Percentiles rank a stretch among this genome's conserved stretches.
phyloP scores from a whole-genome alignment of 2,113 vertebrate genomes.

The Daphoenositta chrysoptera region DNA sequence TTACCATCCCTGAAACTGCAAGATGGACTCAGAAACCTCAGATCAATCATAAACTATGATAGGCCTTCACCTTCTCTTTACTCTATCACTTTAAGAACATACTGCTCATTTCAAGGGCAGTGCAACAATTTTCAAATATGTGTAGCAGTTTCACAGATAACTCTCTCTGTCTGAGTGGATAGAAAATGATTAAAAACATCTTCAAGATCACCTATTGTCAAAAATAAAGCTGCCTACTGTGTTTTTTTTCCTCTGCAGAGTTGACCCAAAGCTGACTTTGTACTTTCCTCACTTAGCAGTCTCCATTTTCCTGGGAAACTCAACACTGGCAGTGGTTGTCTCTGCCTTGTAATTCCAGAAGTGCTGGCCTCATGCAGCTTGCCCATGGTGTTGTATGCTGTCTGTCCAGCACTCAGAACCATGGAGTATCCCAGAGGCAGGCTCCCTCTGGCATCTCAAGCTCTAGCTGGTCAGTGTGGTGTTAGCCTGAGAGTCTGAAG shows the following conservation, averaged over 20 bases:
- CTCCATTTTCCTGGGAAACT: not conserved
- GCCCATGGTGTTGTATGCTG: not conserved
- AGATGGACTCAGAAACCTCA: not conserved
- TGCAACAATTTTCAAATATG: not conserved
- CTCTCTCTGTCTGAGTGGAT: not conserved
- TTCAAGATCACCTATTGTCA: not conserved
- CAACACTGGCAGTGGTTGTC: not conserved
- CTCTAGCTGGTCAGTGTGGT: not conserved
- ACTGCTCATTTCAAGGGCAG: not conserved
- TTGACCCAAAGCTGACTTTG: not conserved
- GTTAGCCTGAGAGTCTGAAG: not conserved
- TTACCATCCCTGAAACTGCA: not conserved
- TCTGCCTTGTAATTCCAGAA: not conserved
- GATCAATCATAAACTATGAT: not conserved
- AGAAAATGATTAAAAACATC: constrained; percentile 3
- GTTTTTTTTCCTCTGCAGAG: not conserved
- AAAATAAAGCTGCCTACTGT: not conserved
- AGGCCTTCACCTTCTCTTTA: not conserved
- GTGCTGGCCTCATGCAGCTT: not conserved
- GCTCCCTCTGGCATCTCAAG: not conserved
- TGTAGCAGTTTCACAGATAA: not conserved
- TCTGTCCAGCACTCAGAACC: not conserved
- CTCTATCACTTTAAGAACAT: not conserved
- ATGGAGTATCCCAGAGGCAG: fast-evolving
- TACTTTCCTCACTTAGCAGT: not conserved